phyloP scores from a whole-genome alignment of 2,797 vertebrate species.

The Vipera ursinii region DNA sequence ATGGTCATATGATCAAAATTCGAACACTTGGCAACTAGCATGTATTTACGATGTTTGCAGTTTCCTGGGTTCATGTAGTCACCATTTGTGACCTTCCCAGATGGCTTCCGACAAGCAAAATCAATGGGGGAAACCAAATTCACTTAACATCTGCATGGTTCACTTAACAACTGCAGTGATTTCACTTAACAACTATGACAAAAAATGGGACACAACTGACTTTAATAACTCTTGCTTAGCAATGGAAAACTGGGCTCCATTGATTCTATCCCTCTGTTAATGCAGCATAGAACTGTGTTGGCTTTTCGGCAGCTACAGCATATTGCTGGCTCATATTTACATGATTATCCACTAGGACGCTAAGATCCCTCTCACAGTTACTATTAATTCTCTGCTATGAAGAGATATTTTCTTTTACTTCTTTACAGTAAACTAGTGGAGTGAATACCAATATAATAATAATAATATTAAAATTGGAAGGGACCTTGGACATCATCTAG shows the following conservation, averaged over 20 bases:
- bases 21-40: neutral
- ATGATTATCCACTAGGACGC: no score
- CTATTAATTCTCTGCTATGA: no score
- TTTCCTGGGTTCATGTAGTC: neutral
- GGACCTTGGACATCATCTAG: no score
- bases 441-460: no score
- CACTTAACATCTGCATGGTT: neutral
- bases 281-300: no score
- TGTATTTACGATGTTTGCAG: neutral
- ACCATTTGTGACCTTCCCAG: neutral
- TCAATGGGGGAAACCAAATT: neutral
- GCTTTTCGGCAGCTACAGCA: no score
- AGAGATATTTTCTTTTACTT: no score
- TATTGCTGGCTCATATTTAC: no score
- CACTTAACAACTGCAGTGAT: neutral
- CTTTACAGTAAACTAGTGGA: no score
- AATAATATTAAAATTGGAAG: neutral
- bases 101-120: neutral
- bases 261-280: neutral
- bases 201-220: neutral
- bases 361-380: no score
- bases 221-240: neutral
- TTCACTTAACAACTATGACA: neutral
- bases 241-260: neutral
- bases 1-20: neutral